A percentile compares a stretch with the other conserved stretches of the same genome.
Conservation (phyloP, 2,113 vertebrate species). For the Neodon shergylaensis region DNA sequence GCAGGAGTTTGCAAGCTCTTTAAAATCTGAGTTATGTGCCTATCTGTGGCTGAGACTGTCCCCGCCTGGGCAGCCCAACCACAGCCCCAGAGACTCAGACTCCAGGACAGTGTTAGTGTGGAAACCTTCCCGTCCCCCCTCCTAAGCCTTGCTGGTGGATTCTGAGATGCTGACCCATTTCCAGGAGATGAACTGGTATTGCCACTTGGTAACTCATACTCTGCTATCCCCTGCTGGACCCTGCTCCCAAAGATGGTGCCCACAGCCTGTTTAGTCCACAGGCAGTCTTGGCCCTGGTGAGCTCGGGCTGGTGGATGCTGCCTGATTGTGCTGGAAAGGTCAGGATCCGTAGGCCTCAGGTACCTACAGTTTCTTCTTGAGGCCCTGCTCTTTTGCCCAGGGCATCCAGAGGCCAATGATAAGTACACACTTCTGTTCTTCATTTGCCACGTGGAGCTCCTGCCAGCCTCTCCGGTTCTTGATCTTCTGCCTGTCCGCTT, state of each 20-base stretch:
- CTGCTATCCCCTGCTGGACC: background rate
- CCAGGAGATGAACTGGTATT: too few relatives aligned
- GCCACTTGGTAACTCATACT: background rate
- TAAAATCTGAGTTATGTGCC: background rate
- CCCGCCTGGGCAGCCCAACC: background rate
- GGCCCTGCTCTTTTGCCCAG: background rate
- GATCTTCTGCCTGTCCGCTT: background rate
- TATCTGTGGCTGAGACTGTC: background rate
- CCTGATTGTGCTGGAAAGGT: background rate
- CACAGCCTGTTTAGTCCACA: background rate
- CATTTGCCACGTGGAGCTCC: fast-evolving
- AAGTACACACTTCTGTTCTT: fast-evolving
- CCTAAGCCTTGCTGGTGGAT: background rate
- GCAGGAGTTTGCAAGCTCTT: background rate
- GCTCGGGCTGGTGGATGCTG: background rate
- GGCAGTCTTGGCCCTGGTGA: background rate
- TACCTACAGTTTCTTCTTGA: background rate
- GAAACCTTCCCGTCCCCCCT: background rate
- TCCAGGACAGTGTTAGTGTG: background rate
- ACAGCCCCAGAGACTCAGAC: background rate
- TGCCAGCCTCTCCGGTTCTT: too few relatives aligned
- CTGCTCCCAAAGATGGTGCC: background rate
- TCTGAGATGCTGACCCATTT: background rate
- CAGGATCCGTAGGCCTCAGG: background rate
- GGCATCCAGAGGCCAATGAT: background rate